A percentile compares a stretch with the other conserved stretches of the same genome.
phyloP scores from a whole-genome alignment of 2,797 vertebrate genomes.

The Mus spretus region DNA sequence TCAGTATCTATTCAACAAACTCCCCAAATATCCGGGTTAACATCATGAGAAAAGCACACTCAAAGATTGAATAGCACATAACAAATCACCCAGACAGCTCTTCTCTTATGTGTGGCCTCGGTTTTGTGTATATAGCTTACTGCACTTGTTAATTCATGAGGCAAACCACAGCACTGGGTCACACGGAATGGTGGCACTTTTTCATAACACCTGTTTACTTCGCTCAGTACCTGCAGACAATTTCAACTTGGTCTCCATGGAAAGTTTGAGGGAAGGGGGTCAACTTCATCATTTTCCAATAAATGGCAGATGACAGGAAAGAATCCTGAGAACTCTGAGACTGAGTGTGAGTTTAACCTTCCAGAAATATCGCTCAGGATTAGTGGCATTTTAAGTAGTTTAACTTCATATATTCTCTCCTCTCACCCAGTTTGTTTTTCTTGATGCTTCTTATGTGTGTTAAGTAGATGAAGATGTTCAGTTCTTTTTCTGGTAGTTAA shows the following conservation, averaged over 20 bases:
- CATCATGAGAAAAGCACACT: background rate
- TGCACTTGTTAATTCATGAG: background rate
- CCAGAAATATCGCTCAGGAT: background rate
- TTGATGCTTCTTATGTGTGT: background rate
- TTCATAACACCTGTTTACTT: background rate
- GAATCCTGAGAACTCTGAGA: constrained; percentile 21
- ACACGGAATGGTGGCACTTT: background rate
- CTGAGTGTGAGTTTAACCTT: background rate
- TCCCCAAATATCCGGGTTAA: background rate
- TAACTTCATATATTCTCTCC: background rate
- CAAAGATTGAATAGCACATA: background rate
- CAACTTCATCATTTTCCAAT: background rate
- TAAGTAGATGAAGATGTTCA: background rate
- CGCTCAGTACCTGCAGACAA: background rate
- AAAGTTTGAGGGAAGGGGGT: background rate
- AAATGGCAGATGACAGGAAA: background rate
- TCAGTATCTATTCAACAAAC: background rate
- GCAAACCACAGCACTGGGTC: background rate
- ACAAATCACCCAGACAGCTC: background rate
- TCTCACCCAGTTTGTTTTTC: background rate
- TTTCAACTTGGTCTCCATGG: background rate
- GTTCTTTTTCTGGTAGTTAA: background rate
- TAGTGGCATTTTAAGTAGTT: constrained; percentile 6
- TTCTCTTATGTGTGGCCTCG: background rate
- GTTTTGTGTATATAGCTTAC: background rate